phyloP scores from a whole-genome alignment of 2,888 invertebrate genomes.

The Aphidius colemani region DNA sequence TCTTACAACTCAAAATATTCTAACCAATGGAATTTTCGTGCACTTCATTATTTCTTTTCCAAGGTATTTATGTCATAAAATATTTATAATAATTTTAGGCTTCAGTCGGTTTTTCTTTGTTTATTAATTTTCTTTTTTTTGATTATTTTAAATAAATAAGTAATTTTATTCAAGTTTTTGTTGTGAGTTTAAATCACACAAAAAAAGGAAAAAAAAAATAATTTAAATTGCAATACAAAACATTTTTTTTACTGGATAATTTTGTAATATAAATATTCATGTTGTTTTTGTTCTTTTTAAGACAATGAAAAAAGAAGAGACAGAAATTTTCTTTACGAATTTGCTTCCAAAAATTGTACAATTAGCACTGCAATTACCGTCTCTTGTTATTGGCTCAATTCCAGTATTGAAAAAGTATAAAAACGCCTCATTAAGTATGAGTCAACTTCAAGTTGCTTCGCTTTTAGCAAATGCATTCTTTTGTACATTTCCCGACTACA shows the following conservation, averaged over 20 bases:
- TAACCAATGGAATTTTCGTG: conserved; percentile 70
- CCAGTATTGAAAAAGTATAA: conserved; percentile 76
- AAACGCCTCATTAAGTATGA: conserved; percentile 65
- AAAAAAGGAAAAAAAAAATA: conserved; percentile 60
- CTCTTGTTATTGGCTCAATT: conserved; percentile 75
- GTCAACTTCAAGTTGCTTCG: conserved; percentile 82
- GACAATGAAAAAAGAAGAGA: conserved; percentile 67
- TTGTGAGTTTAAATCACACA: neutral
- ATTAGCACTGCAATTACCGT: conserved; percentile 78
- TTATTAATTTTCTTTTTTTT: no score
- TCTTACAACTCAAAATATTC: conserved; percentile 74
- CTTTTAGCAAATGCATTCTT: conserved; percentile 93
- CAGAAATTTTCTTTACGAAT: conserved; percentile 70
- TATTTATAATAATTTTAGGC: no score
- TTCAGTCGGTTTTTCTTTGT: no score
- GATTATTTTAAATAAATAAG: no score
- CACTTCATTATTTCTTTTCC: conserved; percentile 73
- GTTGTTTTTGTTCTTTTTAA: no score
- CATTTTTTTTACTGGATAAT: no score
- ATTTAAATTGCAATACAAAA: conserved; percentile 48
- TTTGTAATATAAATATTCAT: no score
- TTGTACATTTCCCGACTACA: conserved; percentile 88
- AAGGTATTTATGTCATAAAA: conserved; percentile 59
- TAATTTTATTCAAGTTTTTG: conserved; percentile 27
- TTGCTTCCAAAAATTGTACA: conserved; percentile 78